Conservation (phyloP, 2,113 vertebrate species). For the Brachypteracias leptosomus region DNA sequence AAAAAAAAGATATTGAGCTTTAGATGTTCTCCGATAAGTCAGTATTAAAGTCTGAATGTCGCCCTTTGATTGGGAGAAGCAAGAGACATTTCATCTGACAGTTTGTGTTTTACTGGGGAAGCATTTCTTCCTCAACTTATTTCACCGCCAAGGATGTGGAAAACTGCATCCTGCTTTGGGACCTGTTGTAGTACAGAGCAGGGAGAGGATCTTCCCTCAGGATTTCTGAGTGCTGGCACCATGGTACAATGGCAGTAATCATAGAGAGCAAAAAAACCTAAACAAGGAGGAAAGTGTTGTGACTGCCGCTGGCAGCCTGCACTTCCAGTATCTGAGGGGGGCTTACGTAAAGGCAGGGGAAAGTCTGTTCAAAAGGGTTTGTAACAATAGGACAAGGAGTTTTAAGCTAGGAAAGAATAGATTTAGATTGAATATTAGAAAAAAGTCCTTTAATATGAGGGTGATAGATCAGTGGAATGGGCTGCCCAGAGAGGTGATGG, state of each 20-base stretch:
- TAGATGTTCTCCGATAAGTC: neutral
- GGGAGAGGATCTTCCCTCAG: neutral
- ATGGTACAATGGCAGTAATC: fast-evolving
- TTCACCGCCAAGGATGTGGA: neutral
- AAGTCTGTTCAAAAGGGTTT: no score
- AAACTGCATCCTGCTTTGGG: neutral
- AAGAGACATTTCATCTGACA: neutral
- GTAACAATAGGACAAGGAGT: no score
- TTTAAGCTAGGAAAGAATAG: no score
- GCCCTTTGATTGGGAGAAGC: neutral
- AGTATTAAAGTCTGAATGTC: neutral
- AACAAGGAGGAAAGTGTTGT: neutral
- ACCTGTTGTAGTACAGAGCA: neutral
- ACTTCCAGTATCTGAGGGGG: no score
- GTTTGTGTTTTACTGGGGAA: neutral
- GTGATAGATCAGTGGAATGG: no score
- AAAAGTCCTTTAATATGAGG: no score
- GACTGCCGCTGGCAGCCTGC: neutral
- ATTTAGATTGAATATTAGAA: no score
- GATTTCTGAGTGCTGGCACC: neutral
- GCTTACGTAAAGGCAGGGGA: no score
- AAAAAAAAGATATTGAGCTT: neutral
- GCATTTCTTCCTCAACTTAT: neutral
- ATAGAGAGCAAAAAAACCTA: neutral
- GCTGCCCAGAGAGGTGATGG: no score